Percentiles rank a stretch among this genome's conserved stretches.
Evolutionary conservation across 2,797 vertebrate genomes (phyloP).

Genomic region (Enteromius trimaculatus): DNA sequence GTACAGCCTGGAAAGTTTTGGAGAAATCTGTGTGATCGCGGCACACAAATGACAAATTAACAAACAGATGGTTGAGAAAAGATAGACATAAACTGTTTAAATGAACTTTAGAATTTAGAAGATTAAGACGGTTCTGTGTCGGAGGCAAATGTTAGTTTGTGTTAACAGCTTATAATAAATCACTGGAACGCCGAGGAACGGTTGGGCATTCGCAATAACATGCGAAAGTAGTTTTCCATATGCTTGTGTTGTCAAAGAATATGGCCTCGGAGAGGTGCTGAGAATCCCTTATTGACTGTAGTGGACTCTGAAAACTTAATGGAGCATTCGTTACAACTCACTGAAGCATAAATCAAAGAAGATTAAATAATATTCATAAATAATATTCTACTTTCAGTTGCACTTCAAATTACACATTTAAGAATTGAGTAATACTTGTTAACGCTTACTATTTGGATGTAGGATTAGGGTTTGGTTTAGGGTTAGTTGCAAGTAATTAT

Average conservation of each 20-base stretch:
- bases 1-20: background rate
- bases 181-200: slow-evolving; percentile 35
- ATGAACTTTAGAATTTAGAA: slow-evolving; percentile 1
- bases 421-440: background rate
- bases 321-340: slow-evolving; percentile 14
- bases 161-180: slow-evolving; percentile 46
- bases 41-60: background rate
- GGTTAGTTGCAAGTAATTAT: background rate
- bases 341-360: slow-evolving; percentile 15
- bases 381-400: background rate
- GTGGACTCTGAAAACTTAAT: slow-evolving; percentile 31
- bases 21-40: background rate
- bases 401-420: background rate
- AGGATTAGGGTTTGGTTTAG: background rate
- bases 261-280: slow-evolving; percentile 45
- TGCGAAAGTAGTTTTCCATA: slow-evolving; percentile 55
- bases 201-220: slow-evolving; percentile 33
- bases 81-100: slow-evolving; percentile 19
- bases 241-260: slow-evolving; percentile 46
- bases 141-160: slow-evolving; percentile 38
- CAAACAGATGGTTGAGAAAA: background rate
- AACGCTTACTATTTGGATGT: background rate
- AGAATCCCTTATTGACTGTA: slow-evolving; percentile 49
- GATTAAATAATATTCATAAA: slow-evolving; percentile 3
- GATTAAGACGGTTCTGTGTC: slow-evolving; percentile 14